Base-by-base conservation (phyloP, 2,113 vertebrate species). In the Heterochromis multidens region DNA sequence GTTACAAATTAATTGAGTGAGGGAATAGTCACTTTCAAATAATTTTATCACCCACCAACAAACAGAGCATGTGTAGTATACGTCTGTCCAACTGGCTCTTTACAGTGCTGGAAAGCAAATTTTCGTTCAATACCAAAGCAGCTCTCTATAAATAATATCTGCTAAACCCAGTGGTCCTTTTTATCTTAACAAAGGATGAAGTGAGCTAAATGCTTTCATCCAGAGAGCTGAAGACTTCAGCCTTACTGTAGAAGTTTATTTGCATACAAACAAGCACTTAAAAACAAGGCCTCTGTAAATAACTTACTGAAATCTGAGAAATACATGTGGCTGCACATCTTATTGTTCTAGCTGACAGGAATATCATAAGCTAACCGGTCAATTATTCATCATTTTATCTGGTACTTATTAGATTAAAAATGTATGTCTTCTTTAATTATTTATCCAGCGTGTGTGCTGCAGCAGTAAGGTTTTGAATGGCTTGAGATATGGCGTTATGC, bases 371-470 rank as follows among this genome's bases (percentile, higher is more conserved):
- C 78, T 79, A 79, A 78, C 86, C 2, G 3, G 82, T 94, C 80
- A 92, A 91, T 91, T 89, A 95, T 95, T 94, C 70, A 94, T 91
- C n/a, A 80, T 87, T 90, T 83, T 91, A 88, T 91, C 89, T 91
- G 85, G 81, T 90, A 80, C 54, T 88, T 87, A 91, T 92, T 89
- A 84, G 74, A 93, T 92, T 83, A 91, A 86, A 92, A 91, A 94
- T 93, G 83, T 81, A 89, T 83, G 78, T 74, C 37, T 80, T 80
- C 60, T 81, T 93, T 49, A 92, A 93, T 95, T 88, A 91, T 92
- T 91, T 11, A 93, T 83, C 61, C 58, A 33, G 11, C 17, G 14
- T 67, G 43, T 79, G 67, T 58, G 79, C 74, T 23, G 63, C 74
- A 62, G 76, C 29, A 0, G 33, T 33, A 49, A 57, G 16, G 77